phyloP scores from a whole-genome alignment of 2,888 invertebrate genomes.

The Blomia tropicalis region DNA sequence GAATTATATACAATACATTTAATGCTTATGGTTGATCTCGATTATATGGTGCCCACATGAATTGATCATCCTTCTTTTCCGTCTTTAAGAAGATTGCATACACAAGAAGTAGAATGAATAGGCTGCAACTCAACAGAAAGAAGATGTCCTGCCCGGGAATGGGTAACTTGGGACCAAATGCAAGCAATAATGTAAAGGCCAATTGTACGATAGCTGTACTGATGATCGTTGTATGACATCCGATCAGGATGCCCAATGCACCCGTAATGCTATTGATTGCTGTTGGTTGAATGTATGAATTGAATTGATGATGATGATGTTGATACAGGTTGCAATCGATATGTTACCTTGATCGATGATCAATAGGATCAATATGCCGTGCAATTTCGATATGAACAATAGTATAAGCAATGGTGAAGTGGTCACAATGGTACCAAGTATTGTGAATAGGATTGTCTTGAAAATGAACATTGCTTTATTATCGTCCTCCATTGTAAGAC shows the following conservation, averaged over 20 bases:
- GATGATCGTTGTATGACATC: constrained; percentile 4
- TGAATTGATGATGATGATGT: not conserved
- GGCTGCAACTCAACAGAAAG: not conserved
- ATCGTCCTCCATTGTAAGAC: no score
- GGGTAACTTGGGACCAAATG: not conserved
- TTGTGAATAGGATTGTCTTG: no score
- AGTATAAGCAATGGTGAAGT: not conserved
- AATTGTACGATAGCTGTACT: not conserved
- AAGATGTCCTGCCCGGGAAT: not conserved
- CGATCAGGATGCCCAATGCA: constrained; percentile 8
- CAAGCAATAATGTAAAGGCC: not conserved
- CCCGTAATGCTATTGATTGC: not conserved
- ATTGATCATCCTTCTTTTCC: not conserved
- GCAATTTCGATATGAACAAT: not conserved
- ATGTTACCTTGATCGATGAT: not conserved
- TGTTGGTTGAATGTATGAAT: not conserved
- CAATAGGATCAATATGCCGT: constrained; percentile 2
- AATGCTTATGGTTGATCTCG: no score
- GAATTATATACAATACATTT: no score
- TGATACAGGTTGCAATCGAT: not conserved
- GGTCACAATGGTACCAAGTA: no score
- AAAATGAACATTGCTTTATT: no score
- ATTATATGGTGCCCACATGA: constrained; percentile 1
- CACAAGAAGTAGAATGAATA: not conserved
- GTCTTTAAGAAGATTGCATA: not conserved